phyloP scores from a whole-genome alignment of 1,140 invertebrate genomes.

The Diachasma alloeum region DNA sequence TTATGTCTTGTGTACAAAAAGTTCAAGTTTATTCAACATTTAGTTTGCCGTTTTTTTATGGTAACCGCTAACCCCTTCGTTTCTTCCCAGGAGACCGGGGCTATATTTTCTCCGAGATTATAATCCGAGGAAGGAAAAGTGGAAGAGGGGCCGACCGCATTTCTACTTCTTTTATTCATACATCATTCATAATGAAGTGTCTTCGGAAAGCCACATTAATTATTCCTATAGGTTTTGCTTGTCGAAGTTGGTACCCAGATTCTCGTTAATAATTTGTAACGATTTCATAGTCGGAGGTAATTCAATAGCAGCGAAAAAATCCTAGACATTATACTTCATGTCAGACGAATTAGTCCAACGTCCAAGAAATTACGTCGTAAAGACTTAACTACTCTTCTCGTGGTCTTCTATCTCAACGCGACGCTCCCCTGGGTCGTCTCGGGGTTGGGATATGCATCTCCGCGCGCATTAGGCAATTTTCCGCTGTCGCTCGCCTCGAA shows the following conservation, averaged over 20 bases:
- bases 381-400: conserved; percentile 23
- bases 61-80: background rate
- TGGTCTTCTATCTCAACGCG: conserved; percentile 7
- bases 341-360: conserved; percentile 18
- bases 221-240: no score
- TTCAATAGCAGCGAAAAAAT: background rate
- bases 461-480: conserved; percentile 26
- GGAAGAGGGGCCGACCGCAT: background rate
- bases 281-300: background rate
- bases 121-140: background rate
- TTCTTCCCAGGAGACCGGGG: background rate
- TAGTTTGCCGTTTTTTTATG: background rate
- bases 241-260: background rate
- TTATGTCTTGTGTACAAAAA: background rate
- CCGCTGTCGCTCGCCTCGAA: conserved; percentile 16
- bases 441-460: conserved; percentile 2
- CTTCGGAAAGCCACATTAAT: background rate
- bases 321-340: background rate
- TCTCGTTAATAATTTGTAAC: background rate
- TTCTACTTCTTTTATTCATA: background rate
- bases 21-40: conserved; percentile 5
- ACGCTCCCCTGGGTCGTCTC: background rate
- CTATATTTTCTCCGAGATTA: conserved; percentile 1
- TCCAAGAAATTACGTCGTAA: conserved; percentile 27
- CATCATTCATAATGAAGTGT: background rate